Evolutionary conservation across 2,113 vertebrate genomes (phyloP), one percentile per base, ranked within the genome.

Genomic region (Antennarius striatus): DNA sequence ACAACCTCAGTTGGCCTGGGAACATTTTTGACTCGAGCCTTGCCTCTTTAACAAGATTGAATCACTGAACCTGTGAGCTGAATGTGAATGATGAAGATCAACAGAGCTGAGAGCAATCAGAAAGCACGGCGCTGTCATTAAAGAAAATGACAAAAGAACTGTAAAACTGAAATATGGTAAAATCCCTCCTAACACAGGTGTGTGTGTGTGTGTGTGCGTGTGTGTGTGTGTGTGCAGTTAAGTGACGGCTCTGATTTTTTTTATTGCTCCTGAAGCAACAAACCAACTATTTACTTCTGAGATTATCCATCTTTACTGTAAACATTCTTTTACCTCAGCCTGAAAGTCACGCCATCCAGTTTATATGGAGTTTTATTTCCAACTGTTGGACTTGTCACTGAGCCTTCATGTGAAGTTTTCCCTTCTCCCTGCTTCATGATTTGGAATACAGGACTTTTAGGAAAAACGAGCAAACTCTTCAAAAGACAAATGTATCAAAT

Each of bases 21-120:
- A 67, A 62, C 60, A 48, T 42, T 49, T 56, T 54, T 16, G 54
- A 71, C 55, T 40, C 17, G 9, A 63, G n/a, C 10, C 22, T 43
- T 52, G 12, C 29, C 22, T 42, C 51, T 54, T 46, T 46, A n/a
- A 29, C 28, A 22, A 16, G 30, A 54, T 62, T 56, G 12, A 54
- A 65, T 68, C 28, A 51, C 39, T 43, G 17, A 16, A 11, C 4
- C 7, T 48, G 14, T 51, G 15, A 32, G 15, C 22, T 50, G n/a
- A 61, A 58, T 78, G 52, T 52, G 55, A 75, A 56, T 9, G 0
- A 12, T 49, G 32, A 17, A 1, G 16, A 54, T 63, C 11, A 29
- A 63, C 12, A 10, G 63, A 14, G 17, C 39, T 61, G 17, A 17
- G 32, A 60, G 4, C 56, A 60, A 71, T 70, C 29, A 32, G 4